These are phyloP conservation scores for Sibirionetta formosa DNA, from an alignment of 2,797 vertebrate species.

Conservation along the genomic window DNA sequence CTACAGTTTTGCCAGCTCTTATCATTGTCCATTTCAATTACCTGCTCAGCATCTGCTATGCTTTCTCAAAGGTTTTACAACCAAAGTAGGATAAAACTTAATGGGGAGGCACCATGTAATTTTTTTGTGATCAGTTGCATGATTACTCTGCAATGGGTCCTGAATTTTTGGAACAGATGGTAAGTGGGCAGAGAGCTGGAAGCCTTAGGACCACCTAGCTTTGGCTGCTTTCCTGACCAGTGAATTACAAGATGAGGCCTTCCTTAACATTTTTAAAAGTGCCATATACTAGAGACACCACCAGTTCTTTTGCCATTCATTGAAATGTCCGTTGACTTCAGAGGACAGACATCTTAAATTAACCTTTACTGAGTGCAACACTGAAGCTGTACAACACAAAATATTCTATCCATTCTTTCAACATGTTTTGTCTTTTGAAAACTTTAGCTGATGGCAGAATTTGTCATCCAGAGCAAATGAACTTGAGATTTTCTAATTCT, in stretches of 20 bases:
- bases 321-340: slow-evolving; percentile 12
- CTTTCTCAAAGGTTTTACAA: neutral
- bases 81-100: neutral
- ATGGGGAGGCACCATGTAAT: neutral
- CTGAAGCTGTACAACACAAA: neutral
- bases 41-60: neutral
- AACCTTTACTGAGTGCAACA: neutral
- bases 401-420: neutral
- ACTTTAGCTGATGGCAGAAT: neutral
- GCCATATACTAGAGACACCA: slow-evolving; percentile 31
- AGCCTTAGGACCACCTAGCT: slow-evolving; percentile 39
- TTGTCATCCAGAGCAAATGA: neutral
- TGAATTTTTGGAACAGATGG: slow-evolving; percentile 55
- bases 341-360: neutral
- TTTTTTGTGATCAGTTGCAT: neutral
- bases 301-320: neutral
- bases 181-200: slow-evolving; percentile 46
- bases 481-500: neutral
- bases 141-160: neutral
- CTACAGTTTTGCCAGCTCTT: neutral
- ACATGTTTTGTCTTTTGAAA: neutral
- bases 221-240: slow-evolving; percentile 45
- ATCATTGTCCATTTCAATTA: neutral
- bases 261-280: slow-evolving; percentile 27
- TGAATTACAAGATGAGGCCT: slow-evolving; percentile 38